Conservation (phyloP, 2,797 vertebrate species). For the Ambastaia sidthimunki region DNA sequence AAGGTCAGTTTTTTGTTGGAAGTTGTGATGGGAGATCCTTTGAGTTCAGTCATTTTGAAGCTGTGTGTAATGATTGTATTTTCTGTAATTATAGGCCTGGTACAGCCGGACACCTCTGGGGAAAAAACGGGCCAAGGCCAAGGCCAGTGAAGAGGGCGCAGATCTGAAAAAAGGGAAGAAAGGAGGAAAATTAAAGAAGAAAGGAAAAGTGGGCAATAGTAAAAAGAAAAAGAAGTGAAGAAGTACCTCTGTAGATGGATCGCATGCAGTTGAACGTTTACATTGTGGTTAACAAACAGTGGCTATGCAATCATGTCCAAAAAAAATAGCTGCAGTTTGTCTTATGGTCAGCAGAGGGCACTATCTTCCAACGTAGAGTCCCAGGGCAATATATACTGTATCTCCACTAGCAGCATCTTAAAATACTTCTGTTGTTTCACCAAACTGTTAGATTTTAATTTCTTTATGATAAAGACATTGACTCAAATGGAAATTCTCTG, state of each 20-base stretch:
- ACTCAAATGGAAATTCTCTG: too few species aligned
- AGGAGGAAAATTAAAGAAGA: conserved; percentile 60
- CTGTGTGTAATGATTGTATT: not conserved
- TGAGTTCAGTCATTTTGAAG: not conserved
- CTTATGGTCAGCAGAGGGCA: conserved; percentile 49
- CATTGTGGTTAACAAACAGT: not conserved
- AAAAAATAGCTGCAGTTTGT: conserved; percentile 5
- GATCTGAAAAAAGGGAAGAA: conserved; percentile 61
- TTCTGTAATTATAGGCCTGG: conserved; percentile 76
- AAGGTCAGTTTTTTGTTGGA: conserved; percentile 72
- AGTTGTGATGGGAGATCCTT: not conserved
- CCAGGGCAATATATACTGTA: not conserved
- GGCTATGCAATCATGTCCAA: not conserved
- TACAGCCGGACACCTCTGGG: conserved; percentile 82
- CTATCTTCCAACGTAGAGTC: conserved; percentile 2
- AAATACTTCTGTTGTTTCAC: too few species aligned
- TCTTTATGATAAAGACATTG: too few species aligned
- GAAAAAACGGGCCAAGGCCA: conserved; percentile 65
- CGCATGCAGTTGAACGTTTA: not conserved
- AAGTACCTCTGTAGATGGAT: not conserved
- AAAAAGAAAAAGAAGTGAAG: conserved; percentile 61
- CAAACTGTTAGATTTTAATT: too few species aligned
- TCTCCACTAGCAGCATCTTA: too few species aligned
- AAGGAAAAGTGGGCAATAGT: conserved; percentile 49
- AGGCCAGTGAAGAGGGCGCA: conserved; percentile 39